A percentile compares a stretch with the other conserved stretches of the same genome.
Evolutionary conservation across 1,140 invertebrate genomes (phyloP).

Genomic region (Ooceraea biroi): DNA sequence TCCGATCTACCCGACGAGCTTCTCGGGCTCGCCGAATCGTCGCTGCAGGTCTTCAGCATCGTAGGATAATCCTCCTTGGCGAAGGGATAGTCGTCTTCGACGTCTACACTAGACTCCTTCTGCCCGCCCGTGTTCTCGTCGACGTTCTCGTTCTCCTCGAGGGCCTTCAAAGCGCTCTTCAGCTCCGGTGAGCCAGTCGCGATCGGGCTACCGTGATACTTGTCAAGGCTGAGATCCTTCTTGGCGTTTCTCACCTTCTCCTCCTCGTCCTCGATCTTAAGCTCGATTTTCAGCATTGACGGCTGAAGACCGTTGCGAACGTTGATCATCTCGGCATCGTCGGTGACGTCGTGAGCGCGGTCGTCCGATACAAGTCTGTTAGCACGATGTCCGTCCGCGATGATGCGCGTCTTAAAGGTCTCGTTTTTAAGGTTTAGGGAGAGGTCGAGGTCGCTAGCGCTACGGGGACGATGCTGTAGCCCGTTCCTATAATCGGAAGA

Average conservation of each 20-base stretch:
- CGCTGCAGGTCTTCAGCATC: constrained; percentile 84
- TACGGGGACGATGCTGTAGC: constrained; percentile 79
- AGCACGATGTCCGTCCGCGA: constrained; percentile 66
- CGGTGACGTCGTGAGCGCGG: constrained; percentile 61
- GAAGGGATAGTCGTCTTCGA: constrained; percentile 84
- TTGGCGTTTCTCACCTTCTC: constrained; percentile 33
- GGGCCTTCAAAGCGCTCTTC: constrained; percentile 71
- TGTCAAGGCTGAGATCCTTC: constrained; percentile 7
- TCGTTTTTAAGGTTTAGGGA: constrained; percentile 83
- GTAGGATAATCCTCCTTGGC: constrained; percentile 85
- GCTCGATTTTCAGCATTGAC: constrained; percentile 85
- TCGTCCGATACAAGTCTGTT: constrained; percentile 71
- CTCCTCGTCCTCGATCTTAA: constrained; percentile 80
- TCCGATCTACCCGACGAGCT: constrained; percentile 84
- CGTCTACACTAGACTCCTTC: constrained; percentile 81
- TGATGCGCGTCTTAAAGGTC: constrained; percentile 64
- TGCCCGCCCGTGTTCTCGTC: constrained; percentile 66
- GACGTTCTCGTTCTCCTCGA: constrained; percentile 64
- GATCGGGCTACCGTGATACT: not conserved
- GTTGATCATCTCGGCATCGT: constrained; percentile 24
- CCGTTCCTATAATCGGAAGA: constrained; percentile 76
- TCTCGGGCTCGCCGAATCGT: constrained; percentile 84
- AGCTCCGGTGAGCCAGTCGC: constrained; percentile 47
- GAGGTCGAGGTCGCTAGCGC: constrained; percentile 83
- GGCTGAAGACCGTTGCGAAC: constrained; percentile 81